Percentiles rank a stretch among this genome's conserved stretches.
Conservation (phyloP, 2,113 vertebrate genomes). For the Grantiella picta region DNA sequence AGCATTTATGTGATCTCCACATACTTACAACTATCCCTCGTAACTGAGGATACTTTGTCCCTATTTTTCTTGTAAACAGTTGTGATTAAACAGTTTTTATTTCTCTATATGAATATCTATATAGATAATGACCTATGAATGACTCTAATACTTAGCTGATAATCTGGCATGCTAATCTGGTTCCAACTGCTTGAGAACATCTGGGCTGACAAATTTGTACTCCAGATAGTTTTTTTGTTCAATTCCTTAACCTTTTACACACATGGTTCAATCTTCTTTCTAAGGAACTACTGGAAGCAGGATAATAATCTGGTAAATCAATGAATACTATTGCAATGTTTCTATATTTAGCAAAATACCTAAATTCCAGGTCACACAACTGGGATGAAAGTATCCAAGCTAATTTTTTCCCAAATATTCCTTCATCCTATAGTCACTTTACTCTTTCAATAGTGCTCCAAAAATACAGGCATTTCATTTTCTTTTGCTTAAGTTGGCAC, state of each 20-base stretch:
- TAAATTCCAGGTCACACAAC: neutral
- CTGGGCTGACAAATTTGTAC: neutral
- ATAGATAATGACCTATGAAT: neutral
- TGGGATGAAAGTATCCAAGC: neutral
- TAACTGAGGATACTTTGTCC: neutral
- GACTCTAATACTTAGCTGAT: neutral
- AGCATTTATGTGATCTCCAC: neutral
- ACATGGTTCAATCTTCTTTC: neutral
- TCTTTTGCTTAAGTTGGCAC: conserved; percentile 52
- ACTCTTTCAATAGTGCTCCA: neutral
- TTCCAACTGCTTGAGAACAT: neutral
- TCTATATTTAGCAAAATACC: neutral
- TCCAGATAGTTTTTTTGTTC: neutral
- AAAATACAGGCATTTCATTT: conserved; percentile 1
- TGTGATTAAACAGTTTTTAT: neutral
- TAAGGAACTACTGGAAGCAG: neutral
- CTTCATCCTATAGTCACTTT: neutral
- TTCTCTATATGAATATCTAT: neutral
- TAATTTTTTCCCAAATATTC: neutral
- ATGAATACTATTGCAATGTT: neutral
- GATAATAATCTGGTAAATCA: neutral
- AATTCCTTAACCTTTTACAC: neutral
- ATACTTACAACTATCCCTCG: neutral
- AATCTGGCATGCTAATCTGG: neutral
- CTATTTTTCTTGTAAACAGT: neutral